Conservation (phyloP, 2,888 invertebrate genomes). For the Deilephila porcellus region DNA sequence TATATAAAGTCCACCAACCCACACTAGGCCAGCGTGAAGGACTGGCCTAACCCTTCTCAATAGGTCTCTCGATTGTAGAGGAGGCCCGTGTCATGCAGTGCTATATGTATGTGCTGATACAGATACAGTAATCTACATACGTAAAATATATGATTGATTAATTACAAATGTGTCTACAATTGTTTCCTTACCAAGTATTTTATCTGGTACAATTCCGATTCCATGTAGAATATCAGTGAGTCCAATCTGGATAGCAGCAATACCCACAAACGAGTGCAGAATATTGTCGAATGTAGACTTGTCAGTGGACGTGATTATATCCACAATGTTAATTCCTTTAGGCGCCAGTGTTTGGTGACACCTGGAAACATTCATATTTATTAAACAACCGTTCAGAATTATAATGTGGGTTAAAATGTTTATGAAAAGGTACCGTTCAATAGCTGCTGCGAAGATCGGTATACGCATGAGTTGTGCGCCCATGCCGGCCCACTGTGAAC, state of each 20-base stretch:
- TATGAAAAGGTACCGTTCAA: neutral
- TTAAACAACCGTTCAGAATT: neutral
- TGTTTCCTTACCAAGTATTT: conserved; percentile 81
- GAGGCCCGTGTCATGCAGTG: no score
- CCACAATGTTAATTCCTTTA: conserved; percentile 40
- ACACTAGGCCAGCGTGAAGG: no score
- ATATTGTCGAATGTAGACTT: conserved; percentile 34
- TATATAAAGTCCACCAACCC: no score
- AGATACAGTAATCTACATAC: no score
- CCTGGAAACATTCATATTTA: conserved; percentile 32
- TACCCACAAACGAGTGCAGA: conserved; percentile 33
- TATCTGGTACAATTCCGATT: conserved; percentile 53
- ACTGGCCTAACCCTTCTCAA: no score
- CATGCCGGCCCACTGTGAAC: conserved; percentile 16
- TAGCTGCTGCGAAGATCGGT: neutral
- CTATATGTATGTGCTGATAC: no score
- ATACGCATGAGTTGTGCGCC: neutral
- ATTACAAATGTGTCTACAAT: neutral
- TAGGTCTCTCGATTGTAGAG: no score
- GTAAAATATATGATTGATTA: no score
- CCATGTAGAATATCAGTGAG: conserved; percentile 38
- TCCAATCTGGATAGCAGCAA: conserved; percentile 40
- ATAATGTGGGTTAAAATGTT: no score
- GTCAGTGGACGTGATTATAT: conserved; percentile 41
- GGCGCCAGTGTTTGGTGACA: conserved; percentile 38